Conservation (phyloP, 1,140 invertebrate genomes). For the Homalodisca vitripennis region DNA sequence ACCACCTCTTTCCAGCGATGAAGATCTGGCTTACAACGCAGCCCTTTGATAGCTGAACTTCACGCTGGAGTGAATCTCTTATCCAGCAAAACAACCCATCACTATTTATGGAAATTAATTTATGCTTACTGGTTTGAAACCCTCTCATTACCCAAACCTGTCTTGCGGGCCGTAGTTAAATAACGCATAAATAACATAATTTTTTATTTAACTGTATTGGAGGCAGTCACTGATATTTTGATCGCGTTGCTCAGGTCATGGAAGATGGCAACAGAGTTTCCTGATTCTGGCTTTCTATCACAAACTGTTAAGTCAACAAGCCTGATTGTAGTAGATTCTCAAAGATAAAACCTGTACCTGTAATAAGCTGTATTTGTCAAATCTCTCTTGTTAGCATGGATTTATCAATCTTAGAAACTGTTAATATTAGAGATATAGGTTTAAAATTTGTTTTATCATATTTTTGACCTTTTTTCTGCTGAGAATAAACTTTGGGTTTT, state of each 20-base stretch:
- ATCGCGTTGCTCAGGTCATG: neutral
- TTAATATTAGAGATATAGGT: neutral
- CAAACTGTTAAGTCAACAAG: neutral
- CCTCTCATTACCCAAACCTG: too few species aligned
- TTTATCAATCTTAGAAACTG: neutral
- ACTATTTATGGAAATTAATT: too few species aligned
- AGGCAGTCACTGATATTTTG: too few species aligned
- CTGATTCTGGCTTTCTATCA: neutral
- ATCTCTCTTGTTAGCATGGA: neutral
- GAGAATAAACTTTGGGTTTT: neutral
- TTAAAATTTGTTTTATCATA: neutral
- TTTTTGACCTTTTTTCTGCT: slow-evolving; percentile 30
- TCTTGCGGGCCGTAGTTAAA: too few species aligned
- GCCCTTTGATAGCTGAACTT: too few species aligned
- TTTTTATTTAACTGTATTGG: too few species aligned
- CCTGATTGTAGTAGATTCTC: neutral
- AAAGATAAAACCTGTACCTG: neutral
- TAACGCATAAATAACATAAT: too few species aligned
- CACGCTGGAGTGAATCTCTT: too few species aligned
- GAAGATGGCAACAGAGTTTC: neutral
- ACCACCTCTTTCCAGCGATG: too few species aligned
- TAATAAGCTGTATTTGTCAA: neutral
- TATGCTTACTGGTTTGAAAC: too few species aligned
- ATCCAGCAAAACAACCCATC: too few species aligned
- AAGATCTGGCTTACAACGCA: too few species aligned